These are phyloP conservation scores for Nibea albiflora DNA, from an alignment of 2,113 vertebrate genomes.

Conservation along the genomic window DNA sequence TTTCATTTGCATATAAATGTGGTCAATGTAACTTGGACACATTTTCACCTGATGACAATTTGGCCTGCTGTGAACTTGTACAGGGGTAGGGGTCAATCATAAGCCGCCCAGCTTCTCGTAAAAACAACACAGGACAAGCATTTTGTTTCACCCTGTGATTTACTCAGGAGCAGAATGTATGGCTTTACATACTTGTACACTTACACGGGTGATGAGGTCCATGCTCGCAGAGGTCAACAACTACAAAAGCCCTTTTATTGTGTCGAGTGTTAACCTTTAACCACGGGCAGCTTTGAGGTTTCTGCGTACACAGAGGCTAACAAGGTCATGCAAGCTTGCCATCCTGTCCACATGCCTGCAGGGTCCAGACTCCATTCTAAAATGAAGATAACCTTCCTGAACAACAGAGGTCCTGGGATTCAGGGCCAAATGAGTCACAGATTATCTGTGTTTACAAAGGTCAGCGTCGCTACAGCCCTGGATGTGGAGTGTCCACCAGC, in stretches of 20 bases:
- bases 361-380: constrained; percentile 63
- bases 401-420: constrained; percentile 68
- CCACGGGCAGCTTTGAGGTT: constrained; percentile 66
- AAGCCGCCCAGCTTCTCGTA: background rate
- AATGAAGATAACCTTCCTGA: constrained; percentile 74
- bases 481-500: constrained; percentile 44
- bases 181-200: constrained; percentile 14
- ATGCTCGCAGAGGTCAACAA: constrained; percentile 50
- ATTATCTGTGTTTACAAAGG: constrained; percentile 76
- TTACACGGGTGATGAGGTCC: constrained; percentile 38
- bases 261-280: constrained; percentile 75
- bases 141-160: constrained; percentile 17
- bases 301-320: constrained; percentile 55
- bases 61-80: background rate
- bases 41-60: constrained; percentile 4
- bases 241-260: constrained; percentile 63
- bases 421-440: constrained; percentile 63
- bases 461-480: constrained; percentile 26
- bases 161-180: constrained; percentile 1
- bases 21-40: background rate
- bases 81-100: constrained; percentile 1
- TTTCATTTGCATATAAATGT: constrained; percentile 6
- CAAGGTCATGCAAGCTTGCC: constrained; percentile 69
- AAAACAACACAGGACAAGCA: background rate
- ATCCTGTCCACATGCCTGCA: constrained; percentile 61